Base-by-base conservation (phyloP, 2,113 vertebrate species). In the Empidonax alnorum region DNA sequence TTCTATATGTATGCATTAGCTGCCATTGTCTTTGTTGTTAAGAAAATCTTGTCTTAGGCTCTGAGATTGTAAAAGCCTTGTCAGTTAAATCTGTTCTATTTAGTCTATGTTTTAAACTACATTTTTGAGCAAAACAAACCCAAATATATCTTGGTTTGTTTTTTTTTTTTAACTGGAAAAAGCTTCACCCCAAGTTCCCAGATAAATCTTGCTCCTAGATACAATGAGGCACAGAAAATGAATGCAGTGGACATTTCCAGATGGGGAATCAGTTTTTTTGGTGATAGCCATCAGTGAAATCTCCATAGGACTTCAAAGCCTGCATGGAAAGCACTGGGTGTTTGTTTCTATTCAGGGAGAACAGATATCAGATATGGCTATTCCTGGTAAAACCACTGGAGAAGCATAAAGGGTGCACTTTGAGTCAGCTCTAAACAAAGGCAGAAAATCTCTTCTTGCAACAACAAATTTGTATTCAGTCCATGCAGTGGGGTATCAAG, bases 251-350 rank as follows among this genome's bases (percentile, higher is more conserved):
- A 39, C 74, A 67, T 73, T 94, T 90, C 63, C 84, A 95, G 67
- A 77, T 59, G 71, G 71, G 53, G 63, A 85, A 80, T 59, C 55
- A 63, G 39, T 68, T 84, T 84, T 92, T 92, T 89, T 46, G 81
- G 31, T 66, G 82, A 91, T 80, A 91, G 37, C 31, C 33, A 90
- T 93, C 94, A 91, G 76, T 78, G 91, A 96, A 94, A 89, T 67
- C 65, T 75, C 39, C 52, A 55, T n/a, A 7, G 7, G 39, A 92
- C 65, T 96, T 97, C 89, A 94, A 95, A 94, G 80, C 27, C 28
- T 77, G 27, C 7, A 2, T 27, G 46, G 63, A 94, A 94, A 86
- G 37, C 75, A 46, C 18, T 7, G 55, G 24, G 37, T 68, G 55
- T 83, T 90, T 68, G 20, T 91, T 35, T 47, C 42, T 44, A 44